These are phyloP conservation scores for Agriopis aurantiaria DNA, from an alignment of 2,888 invertebrate genomes.

Conservation along the genomic window DNA sequence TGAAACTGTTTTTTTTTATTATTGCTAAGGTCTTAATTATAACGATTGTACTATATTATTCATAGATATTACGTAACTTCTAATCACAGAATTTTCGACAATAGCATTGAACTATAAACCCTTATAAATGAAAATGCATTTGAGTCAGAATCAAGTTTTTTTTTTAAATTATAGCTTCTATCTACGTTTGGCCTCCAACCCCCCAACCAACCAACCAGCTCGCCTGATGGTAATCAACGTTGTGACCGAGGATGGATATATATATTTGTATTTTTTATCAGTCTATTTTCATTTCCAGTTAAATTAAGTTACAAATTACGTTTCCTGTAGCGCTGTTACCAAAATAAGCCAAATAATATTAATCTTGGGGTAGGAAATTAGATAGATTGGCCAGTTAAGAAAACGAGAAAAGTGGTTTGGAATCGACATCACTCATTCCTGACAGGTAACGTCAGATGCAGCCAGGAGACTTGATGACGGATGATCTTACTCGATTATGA, in stretches of 20 bases:
- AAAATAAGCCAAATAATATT: slow-evolving; percentile 27
- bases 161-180: too few species aligned
- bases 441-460: slow-evolving; percentile 35
- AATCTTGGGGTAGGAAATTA: slow-evolving; percentile 26
- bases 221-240: too few species aligned
- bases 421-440: slow-evolving; percentile 37
- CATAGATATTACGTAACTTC: background rate
- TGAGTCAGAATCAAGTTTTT: too few species aligned
- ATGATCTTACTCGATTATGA: slow-evolving; percentile 7
- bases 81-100: background rate
- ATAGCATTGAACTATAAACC: too few species aligned
- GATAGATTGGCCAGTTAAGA: slow-evolving; percentile 28
- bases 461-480: slow-evolving; percentile 21
- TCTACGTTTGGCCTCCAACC: too few species aligned
- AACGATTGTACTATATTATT: background rate
- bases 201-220: too few species aligned
- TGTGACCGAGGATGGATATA: too few species aligned
- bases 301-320: slow-evolving; percentile 1
- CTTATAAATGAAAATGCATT: too few species aligned
- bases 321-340: background rate
- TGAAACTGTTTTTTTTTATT: slow-evolving; percentile 8
- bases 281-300: background rate
- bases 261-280: background rate
- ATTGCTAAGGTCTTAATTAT: background rate
- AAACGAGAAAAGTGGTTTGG: slow-evolving; percentile 29